Evolutionary conservation across 1,140 invertebrate species (phyloP).

Genomic region (Asbolus verrucosus): DNA sequence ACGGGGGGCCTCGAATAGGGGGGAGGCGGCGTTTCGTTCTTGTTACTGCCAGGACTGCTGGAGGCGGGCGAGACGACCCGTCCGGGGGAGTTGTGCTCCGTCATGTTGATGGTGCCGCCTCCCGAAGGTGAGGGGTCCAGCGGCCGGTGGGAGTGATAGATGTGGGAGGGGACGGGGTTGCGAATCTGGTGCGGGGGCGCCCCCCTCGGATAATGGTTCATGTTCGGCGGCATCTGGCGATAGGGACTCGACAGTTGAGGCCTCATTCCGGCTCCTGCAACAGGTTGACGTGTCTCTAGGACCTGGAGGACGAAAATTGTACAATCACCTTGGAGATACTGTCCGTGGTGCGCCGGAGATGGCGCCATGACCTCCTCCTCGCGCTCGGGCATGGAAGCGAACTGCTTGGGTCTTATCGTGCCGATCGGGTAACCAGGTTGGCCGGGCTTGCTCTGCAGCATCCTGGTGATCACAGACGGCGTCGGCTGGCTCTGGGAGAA

Average conservation of each 20-base stretch:
- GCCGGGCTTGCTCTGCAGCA: slow-evolving; percentile 70
- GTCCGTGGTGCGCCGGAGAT: slow-evolving; percentile 24
- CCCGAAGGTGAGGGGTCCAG: slow-evolving; percentile 71
- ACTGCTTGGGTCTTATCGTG: slow-evolving; percentile 57
- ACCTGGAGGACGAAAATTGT: no score
- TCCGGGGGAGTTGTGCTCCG: slow-evolving; percentile 55
- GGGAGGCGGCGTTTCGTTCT: slow-evolving; percentile 55
- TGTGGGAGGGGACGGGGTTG: slow-evolving; percentile 55
- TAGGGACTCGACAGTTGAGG: slow-evolving; percentile 4
- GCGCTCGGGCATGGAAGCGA: slow-evolving; percentile 57
- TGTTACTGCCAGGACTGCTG: slow-evolving; percentile 64
- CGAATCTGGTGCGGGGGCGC: slow-evolving; percentile 38
- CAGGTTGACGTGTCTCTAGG: no score
- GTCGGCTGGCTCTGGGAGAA: slow-evolving; percentile 63
- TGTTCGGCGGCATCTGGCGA: slow-evolving; percentile 12
- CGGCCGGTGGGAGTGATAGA: slow-evolving; percentile 69
- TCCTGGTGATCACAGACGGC: slow-evolving; percentile 74
- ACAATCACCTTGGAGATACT: slow-evolving; percentile 8
- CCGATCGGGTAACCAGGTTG: slow-evolving; percentile 54
- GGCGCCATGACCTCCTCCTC: slow-evolving; percentile 47
- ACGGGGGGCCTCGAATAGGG: slow-evolving; percentile 65
- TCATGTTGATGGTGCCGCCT: slow-evolving; percentile 66
- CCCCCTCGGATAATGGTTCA: slow-evolving; percentile 52
- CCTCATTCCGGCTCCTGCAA: slow-evolving; percentile 4
- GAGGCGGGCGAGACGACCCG: slow-evolving; percentile 60